phyloP scores from a whole-genome alignment of 2,113 vertebrate genomes.

The Tenebrosternarchus preto region DNA sequence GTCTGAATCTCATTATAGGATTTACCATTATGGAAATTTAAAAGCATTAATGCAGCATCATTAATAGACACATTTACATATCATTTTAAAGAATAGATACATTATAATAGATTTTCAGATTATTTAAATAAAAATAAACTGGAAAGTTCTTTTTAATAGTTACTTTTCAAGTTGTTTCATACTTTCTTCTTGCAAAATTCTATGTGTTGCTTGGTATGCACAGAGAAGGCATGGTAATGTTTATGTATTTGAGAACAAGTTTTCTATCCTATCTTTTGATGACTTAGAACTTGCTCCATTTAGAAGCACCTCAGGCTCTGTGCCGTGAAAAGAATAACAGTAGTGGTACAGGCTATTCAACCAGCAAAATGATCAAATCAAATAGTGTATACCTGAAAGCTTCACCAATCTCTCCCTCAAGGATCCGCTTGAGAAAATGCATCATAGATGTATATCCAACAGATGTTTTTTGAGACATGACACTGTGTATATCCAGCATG shows the following conservation, averaged over 20 bases:
- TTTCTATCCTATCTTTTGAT: neutral
- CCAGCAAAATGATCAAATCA: neutral
- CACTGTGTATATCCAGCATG: neutral
- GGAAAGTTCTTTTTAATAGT: too few species aligned
- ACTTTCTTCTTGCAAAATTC: too few species aligned
- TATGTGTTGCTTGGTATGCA: too few species aligned
- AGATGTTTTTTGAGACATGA: neutral
- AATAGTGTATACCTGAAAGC: neutral
- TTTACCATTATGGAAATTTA: too few species aligned
- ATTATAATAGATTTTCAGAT: too few species aligned
- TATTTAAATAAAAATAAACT: too few species aligned
- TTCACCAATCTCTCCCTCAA: neutral
- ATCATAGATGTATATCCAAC: neutral
- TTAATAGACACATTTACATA: too few species aligned
- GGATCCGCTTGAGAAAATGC: neutral
- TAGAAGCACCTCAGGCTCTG: neutral
- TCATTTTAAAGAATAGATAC: too few species aligned
- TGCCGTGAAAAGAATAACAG: neutral
- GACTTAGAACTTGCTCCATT: neutral
- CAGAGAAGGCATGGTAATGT: too few species aligned
- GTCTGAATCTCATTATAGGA: too few species aligned
- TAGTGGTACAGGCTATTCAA: neutral
- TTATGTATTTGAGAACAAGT: neutral
- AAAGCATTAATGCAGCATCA: too few species aligned
- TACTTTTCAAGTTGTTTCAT: too few species aligned